Evolutionary conservation across 2,888 invertebrate genomes (phyloP).

Genomic region (Sipunculus nudus): DNA sequence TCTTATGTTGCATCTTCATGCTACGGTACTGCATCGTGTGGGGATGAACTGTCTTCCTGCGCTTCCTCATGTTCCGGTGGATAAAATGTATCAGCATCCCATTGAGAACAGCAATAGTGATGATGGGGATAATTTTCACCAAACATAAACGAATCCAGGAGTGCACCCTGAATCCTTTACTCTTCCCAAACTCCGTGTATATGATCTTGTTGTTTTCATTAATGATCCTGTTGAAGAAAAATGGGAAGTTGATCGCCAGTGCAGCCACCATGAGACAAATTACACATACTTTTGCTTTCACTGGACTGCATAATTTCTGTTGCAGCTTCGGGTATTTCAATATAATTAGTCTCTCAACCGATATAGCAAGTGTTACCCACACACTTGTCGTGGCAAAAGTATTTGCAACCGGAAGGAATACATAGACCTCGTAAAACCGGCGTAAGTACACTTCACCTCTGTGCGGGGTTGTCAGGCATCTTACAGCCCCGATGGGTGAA

Average conservation of each 20-base stretch:
- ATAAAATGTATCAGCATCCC: slow-evolving; percentile 2
- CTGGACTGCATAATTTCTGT: no score
- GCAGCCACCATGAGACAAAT: background rate
- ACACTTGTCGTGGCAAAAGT: slow-evolving; percentile 14
- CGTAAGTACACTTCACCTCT: background rate
- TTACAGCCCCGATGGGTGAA: slow-evolving; percentile 5
- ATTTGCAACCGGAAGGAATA: slow-evolving; percentile 16
- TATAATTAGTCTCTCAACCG: slow-evolving; percentile 9
- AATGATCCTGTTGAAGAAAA: slow-evolving; percentile 2
- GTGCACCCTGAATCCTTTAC: background rate
- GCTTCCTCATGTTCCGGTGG: background rate
- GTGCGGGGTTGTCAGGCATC: slow-evolving; percentile 1
- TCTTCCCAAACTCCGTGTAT: background rate
- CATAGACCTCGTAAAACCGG: slow-evolving; percentile 10
- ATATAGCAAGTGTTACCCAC: slow-evolving; percentile 12
- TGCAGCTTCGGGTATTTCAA: background rate
- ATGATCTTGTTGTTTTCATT: no score
- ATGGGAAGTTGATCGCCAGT: slow-evolving; percentile 16
- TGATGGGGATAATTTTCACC: slow-evolving; percentile 14
- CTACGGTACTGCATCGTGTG: background rate
- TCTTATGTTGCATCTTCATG: background rate
- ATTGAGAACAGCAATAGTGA: slow-evolving; percentile 14
- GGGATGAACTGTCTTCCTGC: background rate
- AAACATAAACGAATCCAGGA: slow-evolving; percentile 12
- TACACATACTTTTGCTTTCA: background rate